These are phyloP conservation scores for Hemicentrotus pulcherrimus DNA, from an alignment of 35 echinoderm and acorn worm species.

Conservation along the genomic window DNA sequence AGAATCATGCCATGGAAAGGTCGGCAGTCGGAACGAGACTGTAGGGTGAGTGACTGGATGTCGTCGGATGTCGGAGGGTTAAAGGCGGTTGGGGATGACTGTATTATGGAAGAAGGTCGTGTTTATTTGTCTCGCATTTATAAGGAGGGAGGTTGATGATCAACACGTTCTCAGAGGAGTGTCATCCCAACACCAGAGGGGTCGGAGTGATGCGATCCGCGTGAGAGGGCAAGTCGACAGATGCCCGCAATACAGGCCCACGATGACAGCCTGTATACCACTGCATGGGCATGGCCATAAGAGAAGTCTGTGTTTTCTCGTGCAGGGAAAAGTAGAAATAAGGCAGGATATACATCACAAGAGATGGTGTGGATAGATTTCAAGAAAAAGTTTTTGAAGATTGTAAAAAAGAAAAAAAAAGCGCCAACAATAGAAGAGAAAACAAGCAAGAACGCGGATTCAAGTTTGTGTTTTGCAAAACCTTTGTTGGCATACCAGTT, in stretches of 20 bases:
- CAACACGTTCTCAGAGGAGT: conserved; percentile 41
- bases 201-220: conserved; percentile 25
- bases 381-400: neutral
- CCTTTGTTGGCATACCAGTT: too few relatives aligned
- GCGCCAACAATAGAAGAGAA: neutral
- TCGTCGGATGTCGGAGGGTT: conserved; percentile 25
- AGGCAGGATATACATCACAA: neutral
- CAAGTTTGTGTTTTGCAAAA: neutral
- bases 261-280: conserved; percentile 38
- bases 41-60: neutral
- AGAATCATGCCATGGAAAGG: neutral
- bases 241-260: conserved; percentile 26
- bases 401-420: too few relatives aligned
- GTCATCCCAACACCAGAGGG: conserved; percentile 27
- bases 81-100: conserved; percentile 1
- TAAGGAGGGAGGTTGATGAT: conserved; percentile 40
- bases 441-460: neutral
- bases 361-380: neutral
- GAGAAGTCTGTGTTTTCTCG: neutral
- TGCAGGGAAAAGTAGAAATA: neutral
- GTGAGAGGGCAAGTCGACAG: conserved; percentile 49
- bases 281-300: neutral
- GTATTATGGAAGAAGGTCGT: conserved; percentile 47
- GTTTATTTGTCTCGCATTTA: conserved; percentile 52
- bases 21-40: neutral